Percentiles rank a stretch among this genome's conserved stretches.
Evolutionary conservation across 2,797 vertebrate genomes (phyloP).

Genomic region (Channa striata): DNA sequence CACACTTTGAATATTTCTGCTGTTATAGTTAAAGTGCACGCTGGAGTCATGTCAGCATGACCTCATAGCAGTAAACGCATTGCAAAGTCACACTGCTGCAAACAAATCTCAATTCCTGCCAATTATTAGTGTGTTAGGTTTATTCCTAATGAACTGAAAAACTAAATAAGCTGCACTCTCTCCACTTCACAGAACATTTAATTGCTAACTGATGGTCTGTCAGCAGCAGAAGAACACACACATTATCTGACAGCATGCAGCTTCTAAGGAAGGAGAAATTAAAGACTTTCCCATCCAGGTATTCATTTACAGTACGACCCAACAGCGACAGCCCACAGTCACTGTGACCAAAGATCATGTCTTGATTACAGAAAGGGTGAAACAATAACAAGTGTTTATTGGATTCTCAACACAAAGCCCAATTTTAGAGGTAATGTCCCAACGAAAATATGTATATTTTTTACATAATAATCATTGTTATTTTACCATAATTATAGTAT

Average conservation of each 20-base stretch:
- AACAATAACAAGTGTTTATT: background rate
- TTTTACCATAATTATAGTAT: too few species aligned
- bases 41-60: constrained; percentile 22
- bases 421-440: too few species aligned
- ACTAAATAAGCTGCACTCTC: constrained; percentile 54
- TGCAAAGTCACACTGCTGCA: constrained; percentile 41
- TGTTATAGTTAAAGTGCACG: constrained; percentile 16
- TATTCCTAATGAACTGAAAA: constrained; percentile 70
- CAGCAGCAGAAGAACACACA: constrained; percentile 21
- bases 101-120: constrained; percentile 57
- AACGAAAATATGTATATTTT: too few species aligned
- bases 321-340: too few species aligned
- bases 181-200: constrained; percentile 33
- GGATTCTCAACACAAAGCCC: too few species aligned
- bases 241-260: background rate
- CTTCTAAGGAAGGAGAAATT: background rate
- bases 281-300: background rate
- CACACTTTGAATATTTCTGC: constrained; percentile 17
- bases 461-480: too few species aligned
- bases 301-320: too few species aligned
- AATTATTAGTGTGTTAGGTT: constrained; percentile 62
- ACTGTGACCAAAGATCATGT: too few species aligned
- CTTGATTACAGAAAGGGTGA: background rate
- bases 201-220: constrained; percentile 64
- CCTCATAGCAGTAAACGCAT: constrained; percentile 31